Conservation (phyloP, 2,888 invertebrate genomes). For the Temnothorax rugatulus region DNA sequence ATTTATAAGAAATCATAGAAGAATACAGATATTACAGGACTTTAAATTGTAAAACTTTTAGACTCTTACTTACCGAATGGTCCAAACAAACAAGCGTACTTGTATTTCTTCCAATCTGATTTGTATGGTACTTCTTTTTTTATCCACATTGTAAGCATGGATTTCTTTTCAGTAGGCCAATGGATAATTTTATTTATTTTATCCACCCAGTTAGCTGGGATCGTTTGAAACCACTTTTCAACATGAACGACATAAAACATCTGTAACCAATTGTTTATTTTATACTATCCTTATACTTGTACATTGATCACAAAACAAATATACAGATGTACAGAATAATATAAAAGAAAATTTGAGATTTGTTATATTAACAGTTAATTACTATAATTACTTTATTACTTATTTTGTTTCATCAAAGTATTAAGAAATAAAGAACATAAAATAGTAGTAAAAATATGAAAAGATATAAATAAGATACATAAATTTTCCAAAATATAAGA, state of each 20-base stretch:
- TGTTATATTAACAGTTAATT: no score
- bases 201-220: background rate
- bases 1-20: no score
- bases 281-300: background rate
- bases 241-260: constrained; percentile 18
- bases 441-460: no score
- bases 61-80: background rate
- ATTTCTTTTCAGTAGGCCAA: background rate
- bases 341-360: no score
- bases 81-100: constrained; percentile 12
- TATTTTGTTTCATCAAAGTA: no score
- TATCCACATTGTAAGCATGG: background rate
- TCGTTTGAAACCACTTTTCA: background rate
- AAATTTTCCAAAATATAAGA: no score
- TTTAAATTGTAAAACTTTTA: background rate
- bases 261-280: background rate
- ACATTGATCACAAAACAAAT: background rate
- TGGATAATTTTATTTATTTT: background rate
- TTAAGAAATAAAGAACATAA: no score
- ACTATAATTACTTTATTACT: no score
- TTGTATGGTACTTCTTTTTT: background rate
- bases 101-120: background rate
- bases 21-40: background rate
- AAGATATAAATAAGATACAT: no score
- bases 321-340: no score